Evolutionary conservation across 2,888 invertebrate genomes (phyloP), one percentile per base, ranked within the genome.

Genomic region (Euplexia lucipara): DNA sequence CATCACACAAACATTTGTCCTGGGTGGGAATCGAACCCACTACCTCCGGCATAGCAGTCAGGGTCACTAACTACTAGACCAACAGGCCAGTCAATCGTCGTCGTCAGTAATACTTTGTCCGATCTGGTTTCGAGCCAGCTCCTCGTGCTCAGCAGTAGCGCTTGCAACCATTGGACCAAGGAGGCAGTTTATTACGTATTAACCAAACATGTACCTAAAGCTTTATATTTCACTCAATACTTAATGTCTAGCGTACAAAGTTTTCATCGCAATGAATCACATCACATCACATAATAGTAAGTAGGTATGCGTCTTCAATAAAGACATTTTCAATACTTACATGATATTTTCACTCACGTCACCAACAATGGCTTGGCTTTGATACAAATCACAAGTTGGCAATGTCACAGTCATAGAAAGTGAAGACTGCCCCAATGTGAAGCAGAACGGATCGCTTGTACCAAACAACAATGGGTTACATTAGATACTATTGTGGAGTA

Each of bases 381-480:
- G 70, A 75, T 82, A 76, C 53, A 81, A 74, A 82, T 72, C 76
- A 66, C 78, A 75, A 75, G 73, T 75, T 66, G 64, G 76, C 83
- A 88, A 88, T 90, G 89, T 91, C 88, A 86, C 85, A 83, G 87
- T 82, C 88, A 84, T 88, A 91, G 92, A 93, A 93, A 93, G 93
- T 92, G 92, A 93, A 91, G 88, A 86, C 83, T 88, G 91, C 58
- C 91, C 82, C 85, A 81, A 89, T 93, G 92, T 88, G 88, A 92
- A 93, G 81, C 90, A 90, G 93, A 90, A 89, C 92, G 91, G 72
- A 91, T 90, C 88, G 88, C 86, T 88, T 79, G 82, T 83, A 76
- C 79, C 67, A 84, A 82, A 81, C 81, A 81, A 85, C 84, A 86
- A 88, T 88, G 67, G 81, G 74, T 78, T 79, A 75, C 61, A 78